A percentile compares a stretch with the other conserved stretches of the same genome.
Conservation (phyloP, 1,140 invertebrate genomes). For the Lethrus apterus region DNA sequence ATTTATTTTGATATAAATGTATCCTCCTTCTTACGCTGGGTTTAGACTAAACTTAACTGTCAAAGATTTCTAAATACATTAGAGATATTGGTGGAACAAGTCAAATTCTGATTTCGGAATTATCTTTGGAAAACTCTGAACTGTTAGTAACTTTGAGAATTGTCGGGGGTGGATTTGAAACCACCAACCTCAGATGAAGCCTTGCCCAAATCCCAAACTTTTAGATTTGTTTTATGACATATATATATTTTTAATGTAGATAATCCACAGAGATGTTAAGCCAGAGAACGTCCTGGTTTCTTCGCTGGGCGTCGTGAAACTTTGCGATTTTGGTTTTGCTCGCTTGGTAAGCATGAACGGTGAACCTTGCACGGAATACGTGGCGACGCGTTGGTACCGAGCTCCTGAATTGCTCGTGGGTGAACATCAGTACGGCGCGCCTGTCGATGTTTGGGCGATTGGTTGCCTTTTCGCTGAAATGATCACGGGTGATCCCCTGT, state of each 20-base stretch:
- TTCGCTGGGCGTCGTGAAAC: conserved; percentile 70
- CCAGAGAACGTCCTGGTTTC: conserved; percentile 87
- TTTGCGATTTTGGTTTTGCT: conserved; percentile 87
- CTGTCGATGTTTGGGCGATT: conserved; percentile 85
- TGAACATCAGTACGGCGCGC: conserved; percentile 59
- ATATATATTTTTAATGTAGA: conserved; percentile 52
- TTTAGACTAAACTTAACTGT: too few species aligned
- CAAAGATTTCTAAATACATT: too few species aligned
- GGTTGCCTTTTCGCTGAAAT: conserved; percentile 86
- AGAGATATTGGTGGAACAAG: too few species aligned
- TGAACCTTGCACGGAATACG: conserved; percentile 73
- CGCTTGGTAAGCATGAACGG: conserved; percentile 56
- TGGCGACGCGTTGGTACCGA: conserved; percentile 80
- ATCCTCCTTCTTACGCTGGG: too few species aligned
- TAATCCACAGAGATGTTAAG: conserved; percentile 87
- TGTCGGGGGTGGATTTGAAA: too few species aligned
- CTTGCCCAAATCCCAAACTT: too few species aligned
- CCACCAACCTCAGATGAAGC: too few species aligned
- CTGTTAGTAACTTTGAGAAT: too few species aligned
- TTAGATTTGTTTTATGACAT: too few species aligned
- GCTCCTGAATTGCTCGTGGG: conserved; percentile 79
- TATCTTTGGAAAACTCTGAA: too few species aligned
- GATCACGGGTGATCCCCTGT: conserved; percentile 73
- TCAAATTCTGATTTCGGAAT: too few species aligned
- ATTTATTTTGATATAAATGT: too few species aligned